These are phyloP conservation scores for Enteromius thamalakanensis DNA, from an alignment of 2,797 vertebrate genomes.

Conservation along the genomic window DNA sequence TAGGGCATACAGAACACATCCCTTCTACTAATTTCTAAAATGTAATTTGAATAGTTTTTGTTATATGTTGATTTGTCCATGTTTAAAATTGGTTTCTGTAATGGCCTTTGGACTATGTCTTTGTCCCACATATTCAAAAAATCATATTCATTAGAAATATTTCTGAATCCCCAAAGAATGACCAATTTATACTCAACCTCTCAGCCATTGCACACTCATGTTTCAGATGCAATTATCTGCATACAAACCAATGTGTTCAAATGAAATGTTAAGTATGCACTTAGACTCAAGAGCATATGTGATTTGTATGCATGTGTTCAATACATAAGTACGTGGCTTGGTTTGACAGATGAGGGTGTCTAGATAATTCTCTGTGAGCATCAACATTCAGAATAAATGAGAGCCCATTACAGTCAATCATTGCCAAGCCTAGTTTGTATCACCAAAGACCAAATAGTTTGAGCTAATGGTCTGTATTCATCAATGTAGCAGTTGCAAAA, in stretches of 20 bases:
- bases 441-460: slow-evolving; percentile 13
- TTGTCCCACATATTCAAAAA: background rate
- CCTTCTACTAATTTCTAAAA: background rate
- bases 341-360: slow-evolving; percentile 70
- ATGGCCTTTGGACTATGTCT: background rate
- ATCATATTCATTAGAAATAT: background rate
- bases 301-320: slow-evolving; percentile 14
- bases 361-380: slow-evolving; percentile 63
- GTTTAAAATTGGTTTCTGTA: background rate
- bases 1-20: background rate
- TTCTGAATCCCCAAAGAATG: background rate
- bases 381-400: slow-evolving; percentile 50
- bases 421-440: slow-evolving; percentile 26
- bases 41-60: background rate
- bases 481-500: background rate
- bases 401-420: slow-evolving; percentile 34
- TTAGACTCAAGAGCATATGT: background rate
- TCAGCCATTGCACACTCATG: background rate
- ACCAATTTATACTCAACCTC: background rate
- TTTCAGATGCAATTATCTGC: background rate
- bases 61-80: background rate
- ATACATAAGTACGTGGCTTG: background rate
- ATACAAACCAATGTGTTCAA: background rate
- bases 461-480: slow-evolving; percentile 4
- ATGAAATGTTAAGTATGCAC: slow-evolving; percentile 9